Evolutionary conservation across 2,113 vertebrate species (phyloP).

Genomic region (Mellivora capensis): DNA sequence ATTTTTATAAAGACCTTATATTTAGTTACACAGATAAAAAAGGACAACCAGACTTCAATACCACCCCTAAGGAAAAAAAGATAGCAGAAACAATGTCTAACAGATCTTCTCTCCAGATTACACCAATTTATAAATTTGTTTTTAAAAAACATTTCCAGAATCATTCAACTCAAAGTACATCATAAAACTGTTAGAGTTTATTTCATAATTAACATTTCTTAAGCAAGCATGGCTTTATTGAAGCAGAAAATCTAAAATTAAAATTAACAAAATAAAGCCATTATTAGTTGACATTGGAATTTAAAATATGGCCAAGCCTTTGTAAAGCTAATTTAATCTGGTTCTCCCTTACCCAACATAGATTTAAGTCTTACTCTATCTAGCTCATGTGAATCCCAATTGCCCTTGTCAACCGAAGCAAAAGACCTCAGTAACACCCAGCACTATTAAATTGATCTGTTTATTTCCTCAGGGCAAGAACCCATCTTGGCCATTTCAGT

Average conservation of each 20-base stretch:
- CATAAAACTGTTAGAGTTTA: background rate
- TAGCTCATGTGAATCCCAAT: background rate
- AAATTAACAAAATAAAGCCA: background rate
- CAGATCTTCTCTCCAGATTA: background rate
- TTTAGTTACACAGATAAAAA: slow-evolving; percentile 35
- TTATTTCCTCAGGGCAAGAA: background rate
- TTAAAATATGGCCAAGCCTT: background rate
- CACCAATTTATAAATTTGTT: background rate
- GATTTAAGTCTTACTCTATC: background rate
- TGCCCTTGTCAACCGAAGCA: background rate
- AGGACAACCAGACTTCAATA: background rate
- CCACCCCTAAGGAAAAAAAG: background rate
- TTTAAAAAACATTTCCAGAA: slow-evolving; percentile 17
- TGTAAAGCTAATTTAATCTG: background rate
- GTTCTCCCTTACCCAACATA: background rate
- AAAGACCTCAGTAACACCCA: background rate
- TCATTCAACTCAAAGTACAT: background rate
- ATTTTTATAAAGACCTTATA: slow-evolving; percentile 61
- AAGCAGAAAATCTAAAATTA: background rate
- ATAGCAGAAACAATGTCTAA: background rate
- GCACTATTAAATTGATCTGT: background rate
- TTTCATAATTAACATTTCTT: slow-evolving; percentile 33
- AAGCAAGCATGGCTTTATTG: background rate
- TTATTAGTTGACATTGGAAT: background rate
- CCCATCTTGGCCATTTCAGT: background rate